phyloP scores from a whole-genome alignment of 2,888 invertebrate species.

The Drosophila mayaguana region DNA sequence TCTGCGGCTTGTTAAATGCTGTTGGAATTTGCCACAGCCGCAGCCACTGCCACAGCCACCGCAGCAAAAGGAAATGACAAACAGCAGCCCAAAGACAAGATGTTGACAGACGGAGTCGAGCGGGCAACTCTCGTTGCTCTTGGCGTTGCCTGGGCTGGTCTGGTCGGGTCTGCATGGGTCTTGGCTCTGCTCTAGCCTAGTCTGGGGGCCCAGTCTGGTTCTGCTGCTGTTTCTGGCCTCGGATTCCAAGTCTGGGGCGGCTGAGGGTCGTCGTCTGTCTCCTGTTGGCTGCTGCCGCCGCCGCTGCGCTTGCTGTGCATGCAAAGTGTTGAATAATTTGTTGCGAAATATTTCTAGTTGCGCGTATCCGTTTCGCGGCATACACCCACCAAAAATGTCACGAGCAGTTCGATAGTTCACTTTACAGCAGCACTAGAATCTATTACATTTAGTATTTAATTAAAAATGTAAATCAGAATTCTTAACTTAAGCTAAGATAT shows the following conservation, averaged over 20 bases:
- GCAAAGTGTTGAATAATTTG: slow-evolving; percentile 84
- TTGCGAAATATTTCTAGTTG: slow-evolving; percentile 82
- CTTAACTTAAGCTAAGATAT: too few species aligned
- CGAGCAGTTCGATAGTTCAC: background rate
- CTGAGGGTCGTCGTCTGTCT: slow-evolving; percentile 64
- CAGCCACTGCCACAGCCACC: slow-evolving; percentile 26
- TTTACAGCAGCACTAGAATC: background rate
- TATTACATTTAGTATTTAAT: background rate
- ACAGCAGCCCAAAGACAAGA: slow-evolving; percentile 72
- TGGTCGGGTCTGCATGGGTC: background rate
- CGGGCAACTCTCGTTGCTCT: slow-evolving; percentile 6
- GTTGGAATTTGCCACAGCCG: slow-evolving; percentile 56
- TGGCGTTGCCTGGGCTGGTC: slow-evolving; percentile 13
- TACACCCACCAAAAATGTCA: slow-evolving; percentile 56
- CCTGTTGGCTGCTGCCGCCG: slow-evolving; percentile 21
- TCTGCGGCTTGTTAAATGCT: slow-evolving; percentile 65
- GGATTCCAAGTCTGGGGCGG: slow-evolving; percentile 43
- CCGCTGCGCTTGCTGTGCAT: slow-evolving; percentile 59
- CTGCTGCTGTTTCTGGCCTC: background rate
- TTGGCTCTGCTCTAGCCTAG: background rate
- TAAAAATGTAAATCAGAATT: background rate
- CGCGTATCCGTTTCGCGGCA: slow-evolving; percentile 53
- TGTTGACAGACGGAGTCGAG: slow-evolving; percentile 57
- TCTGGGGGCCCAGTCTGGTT: slow-evolving; percentile 12
- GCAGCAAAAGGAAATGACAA: slow-evolving; percentile 71